Base-by-base conservation (phyloP, 2,113 vertebrate species). In the Plecotus auritus region DNA sequence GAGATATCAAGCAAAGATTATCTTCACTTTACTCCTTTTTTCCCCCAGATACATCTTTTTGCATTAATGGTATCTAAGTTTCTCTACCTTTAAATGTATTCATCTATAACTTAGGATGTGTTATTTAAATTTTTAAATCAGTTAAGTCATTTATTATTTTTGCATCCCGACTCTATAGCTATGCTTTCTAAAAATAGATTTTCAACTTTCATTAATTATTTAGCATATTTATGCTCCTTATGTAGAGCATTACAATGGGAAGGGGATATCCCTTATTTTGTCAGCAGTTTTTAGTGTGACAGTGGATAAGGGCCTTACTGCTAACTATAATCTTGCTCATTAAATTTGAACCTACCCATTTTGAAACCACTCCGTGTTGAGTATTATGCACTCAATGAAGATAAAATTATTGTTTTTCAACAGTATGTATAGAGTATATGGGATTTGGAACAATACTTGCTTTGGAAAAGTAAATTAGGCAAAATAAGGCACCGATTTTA, bases 141-240 rank as follows among this genome's bases (percentile, higher is more conserved):
- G 7, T 51, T 7, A 90, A 93, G 12, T 83, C 32, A 30, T 78
- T 70, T 90, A 72, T 82, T 85, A 64, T 74, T 67, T 95, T 95
- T 83, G 32, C 90, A 83, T 88, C 47, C 2, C 30, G 1, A 47
- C 30, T 86, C 47, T 90, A 4, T 78, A 90, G 9, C 42, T 28
- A 28, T 88, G n/a, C 69, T 91, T 95, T 83, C 78, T 91, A 82
- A 95, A 96, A 85, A 40, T n/a, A 90, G 18, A 78, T 66, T 37
- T n/a, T 81, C 61, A 93, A 83, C 80, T 92, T 92, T 85, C 16
- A 67, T 37, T 91, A 94, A 86, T 70, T 73, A 28, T 67, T 85
- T 92, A 64, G 47, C 30, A 49, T 40, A 76, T 28, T 72, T 35
- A 61, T 72, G 40, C 5, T 80, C 26, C 23, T 93, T 86, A n/a